Conservation (phyloP, 30 jellyfish, hydroid and myxozoan genomes). For the Catostylus mosaicus region DNA sequence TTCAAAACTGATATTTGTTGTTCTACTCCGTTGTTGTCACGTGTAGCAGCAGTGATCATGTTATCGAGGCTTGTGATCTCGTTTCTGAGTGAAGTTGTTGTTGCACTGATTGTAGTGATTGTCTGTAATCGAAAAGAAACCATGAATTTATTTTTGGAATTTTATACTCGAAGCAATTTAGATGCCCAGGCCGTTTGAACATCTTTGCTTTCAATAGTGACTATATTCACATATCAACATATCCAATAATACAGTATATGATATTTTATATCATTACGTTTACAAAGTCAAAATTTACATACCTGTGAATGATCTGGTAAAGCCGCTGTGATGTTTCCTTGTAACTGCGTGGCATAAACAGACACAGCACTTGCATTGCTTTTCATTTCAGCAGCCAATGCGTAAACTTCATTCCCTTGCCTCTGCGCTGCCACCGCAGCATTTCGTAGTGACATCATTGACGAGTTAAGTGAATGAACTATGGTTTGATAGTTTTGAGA, state of each 20-base stretch:
- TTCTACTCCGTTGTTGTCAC: constrained; percentile 80
- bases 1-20: constrained; percentile 79
- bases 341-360: constrained; percentile 68
- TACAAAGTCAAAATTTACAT: background rate
- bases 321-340: constrained; percentile 41
- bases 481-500: constrained; percentile 47
- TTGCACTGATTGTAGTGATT: constrained; percentile 19
- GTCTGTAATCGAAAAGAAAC: constrained; percentile 12
- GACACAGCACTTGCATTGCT: constrained; percentile 70
- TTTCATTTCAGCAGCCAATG: constrained; percentile 69
- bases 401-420: constrained; percentile 53
- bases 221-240: no score
- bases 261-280: background rate
- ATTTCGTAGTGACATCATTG: constrained; percentile 57
- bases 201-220: no score
- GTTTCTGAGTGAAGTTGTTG: constrained; percentile 48
- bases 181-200: no score
- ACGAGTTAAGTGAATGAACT: constrained; percentile 57
- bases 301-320: constrained; percentile 82
- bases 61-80: constrained; percentile 40
- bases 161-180: background rate
- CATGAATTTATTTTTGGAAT: no score
- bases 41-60: constrained; percentile 48
- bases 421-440: constrained; percentile 55
- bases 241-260: no score